These are phyloP conservation scores for Zaprionus nigranus DNA, from an alignment of 1,140 invertebrate genomes.

Conservation along the genomic window DNA sequence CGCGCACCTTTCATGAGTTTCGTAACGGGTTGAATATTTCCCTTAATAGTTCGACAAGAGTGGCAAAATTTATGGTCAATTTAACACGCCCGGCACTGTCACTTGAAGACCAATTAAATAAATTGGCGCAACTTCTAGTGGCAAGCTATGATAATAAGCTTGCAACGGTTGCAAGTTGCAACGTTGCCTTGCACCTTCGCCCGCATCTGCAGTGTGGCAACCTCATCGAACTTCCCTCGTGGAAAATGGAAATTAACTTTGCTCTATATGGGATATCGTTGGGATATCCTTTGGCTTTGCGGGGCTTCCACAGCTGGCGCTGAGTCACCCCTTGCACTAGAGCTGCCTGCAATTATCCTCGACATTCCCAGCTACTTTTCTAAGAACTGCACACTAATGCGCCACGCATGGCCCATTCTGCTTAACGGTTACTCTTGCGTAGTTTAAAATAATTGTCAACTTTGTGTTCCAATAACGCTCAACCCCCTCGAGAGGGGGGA, in stretches of 20 bases:
- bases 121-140: constrained; percentile 60
- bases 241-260: constrained; percentile 56
- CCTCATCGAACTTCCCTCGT: constrained; percentile 41
- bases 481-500: background rate
- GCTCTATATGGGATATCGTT: constrained; percentile 35
- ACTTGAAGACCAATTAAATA: constrained; percentile 55
- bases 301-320: constrained; percentile 70
- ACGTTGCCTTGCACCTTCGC: background rate
- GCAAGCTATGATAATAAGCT: constrained; percentile 55
- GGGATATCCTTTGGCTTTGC: constrained; percentile 15
- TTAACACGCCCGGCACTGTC: constrained; percentile 48
- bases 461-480: background rate
- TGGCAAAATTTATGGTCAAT: constrained; percentile 64
- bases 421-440: constrained; percentile 49
- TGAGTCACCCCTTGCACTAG: constrained; percentile 53
- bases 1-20: constrained; percentile 12
- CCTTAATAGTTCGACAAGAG: constrained; percentile 34
- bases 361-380: constrained; percentile 53
- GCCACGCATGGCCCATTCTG: constrained; percentile 32
- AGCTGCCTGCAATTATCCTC: constrained; percentile 46
- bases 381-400: constrained; percentile 42
- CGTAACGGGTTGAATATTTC: constrained; percentile 14
- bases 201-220: constrained; percentile 14
- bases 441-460: constrained; percentile 43
- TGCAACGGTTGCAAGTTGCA: background rate